These are phyloP conservation scores for Allacma fusca DNA, from an alignment of 2,888 invertebrate species.

Conservation along the genomic window DNA sequence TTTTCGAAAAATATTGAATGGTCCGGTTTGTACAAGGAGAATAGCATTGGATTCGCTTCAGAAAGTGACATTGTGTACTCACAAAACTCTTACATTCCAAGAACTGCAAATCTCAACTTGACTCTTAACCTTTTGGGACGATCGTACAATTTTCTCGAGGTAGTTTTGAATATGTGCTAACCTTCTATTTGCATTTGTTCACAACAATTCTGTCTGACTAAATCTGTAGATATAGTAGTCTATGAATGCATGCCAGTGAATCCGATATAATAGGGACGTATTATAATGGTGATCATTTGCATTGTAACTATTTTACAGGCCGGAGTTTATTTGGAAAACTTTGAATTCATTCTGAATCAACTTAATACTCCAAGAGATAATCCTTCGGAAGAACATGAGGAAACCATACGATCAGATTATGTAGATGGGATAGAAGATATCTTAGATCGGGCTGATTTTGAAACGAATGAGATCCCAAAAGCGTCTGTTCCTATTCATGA, in stretches of 20 bases:
- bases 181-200: too few species aligned
- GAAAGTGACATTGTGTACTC: constrained; percentile 81
- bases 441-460: neutral
- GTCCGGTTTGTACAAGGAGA: constrained; percentile 74
- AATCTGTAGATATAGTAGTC: too few species aligned
- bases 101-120: constrained; percentile 77
- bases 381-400: neutral
- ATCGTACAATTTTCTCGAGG: constrained; percentile 78
- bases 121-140: constrained; percentile 82
- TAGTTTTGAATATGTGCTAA: too few species aligned
- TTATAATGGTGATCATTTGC: too few species aligned
- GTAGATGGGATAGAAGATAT: neutral
- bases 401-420: neutral
- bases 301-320: too few species aligned
- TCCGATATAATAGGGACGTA: too few species aligned
- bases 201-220: too few species aligned
- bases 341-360: constrained; percentile 31
- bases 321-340: constrained; percentile 35
- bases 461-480: neutral
- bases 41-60: constrained; percentile 74
- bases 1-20: constrained; percentile 75
- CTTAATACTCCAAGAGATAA: constrained; percentile 29
- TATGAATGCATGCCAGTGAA: too few species aligned
- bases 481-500: too few species aligned
- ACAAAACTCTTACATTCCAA: constrained; percentile 80